Conservation (phyloP, 2,888 invertebrate genomes). For the Apodemia zela region DNA sequence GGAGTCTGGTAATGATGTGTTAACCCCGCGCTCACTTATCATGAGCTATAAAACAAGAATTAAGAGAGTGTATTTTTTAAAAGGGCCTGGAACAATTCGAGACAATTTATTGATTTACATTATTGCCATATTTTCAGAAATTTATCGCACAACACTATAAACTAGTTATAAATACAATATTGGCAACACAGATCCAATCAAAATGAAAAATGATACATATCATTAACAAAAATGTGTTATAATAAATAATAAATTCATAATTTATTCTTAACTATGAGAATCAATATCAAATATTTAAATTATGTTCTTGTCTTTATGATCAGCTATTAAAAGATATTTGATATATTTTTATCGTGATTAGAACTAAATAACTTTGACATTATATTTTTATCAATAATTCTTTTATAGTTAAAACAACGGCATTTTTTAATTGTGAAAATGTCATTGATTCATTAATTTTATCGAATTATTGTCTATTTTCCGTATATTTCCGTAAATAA, state of each 20-base stretch:
- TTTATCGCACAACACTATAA: not conserved
- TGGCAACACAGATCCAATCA: not conserved
- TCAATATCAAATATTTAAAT: not conserved
- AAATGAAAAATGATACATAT: slow-evolving; percentile 4
- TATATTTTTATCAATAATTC: not conserved
- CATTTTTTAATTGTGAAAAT: not conserved
- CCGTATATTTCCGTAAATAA: too few relatives aligned
- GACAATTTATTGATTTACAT: too few relatives aligned
- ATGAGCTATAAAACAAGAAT: too few relatives aligned
- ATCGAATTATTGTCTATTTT: too few relatives aligned
- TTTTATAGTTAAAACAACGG: not conserved
- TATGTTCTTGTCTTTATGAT: not conserved
- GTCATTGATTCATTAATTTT: too few relatives aligned
- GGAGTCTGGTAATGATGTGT: too few relatives aligned
- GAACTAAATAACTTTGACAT: not conserved
- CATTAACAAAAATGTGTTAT: not conserved
- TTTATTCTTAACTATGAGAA: not conserved
- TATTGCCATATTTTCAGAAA: too few relatives aligned
- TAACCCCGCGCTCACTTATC: too few relatives aligned
- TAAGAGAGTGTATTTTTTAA: too few relatives aligned
- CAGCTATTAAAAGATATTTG: not conserved
- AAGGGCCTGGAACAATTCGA: too few relatives aligned
- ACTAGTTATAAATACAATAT: not conserved
- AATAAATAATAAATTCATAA: slow-evolving; percentile 10
- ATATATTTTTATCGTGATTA: not conserved